Evolutionary conservation across 1,140 invertebrate genomes (phyloP).

Genomic region (Danaus melanippus): DNA sequence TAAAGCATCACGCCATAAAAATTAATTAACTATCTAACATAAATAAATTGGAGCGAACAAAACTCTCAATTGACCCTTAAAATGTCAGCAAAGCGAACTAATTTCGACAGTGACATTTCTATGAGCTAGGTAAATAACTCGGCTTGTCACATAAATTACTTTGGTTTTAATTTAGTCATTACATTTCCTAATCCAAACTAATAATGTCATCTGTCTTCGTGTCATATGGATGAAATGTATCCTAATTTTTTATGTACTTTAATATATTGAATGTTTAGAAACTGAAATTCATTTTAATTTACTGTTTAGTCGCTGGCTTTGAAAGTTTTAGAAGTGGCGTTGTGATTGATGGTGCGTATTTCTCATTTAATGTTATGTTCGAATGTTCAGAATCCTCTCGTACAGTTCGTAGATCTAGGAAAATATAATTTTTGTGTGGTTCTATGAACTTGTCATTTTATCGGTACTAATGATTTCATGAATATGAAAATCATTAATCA

Average conservation of each 20-base stretch:
- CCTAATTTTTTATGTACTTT: constrained; percentile 11
- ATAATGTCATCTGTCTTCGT: constrained; percentile 15
- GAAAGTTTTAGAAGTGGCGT: neutral
- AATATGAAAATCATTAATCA: too few relatives aligned
- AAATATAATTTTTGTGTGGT: neutral
- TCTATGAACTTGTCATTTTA: too few relatives aligned
- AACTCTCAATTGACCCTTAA: neutral
- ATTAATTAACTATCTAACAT: too few relatives aligned
- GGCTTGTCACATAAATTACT: constrained; percentile 11
- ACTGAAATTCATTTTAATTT: constrained; percentile 4
- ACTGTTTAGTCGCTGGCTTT: constrained; percentile 1
- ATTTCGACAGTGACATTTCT: constrained; percentile 5
- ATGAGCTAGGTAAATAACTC: neutral
- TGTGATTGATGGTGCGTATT: neutral
- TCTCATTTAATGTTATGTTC: constrained; percentile 1
- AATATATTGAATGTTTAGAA: neutral
- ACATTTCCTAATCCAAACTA: constrained; percentile 16
- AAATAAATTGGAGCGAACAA: too few relatives aligned
- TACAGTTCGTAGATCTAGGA: neutral
- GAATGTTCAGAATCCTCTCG: constrained; percentile 1
- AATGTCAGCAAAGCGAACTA: constrained; percentile 6
- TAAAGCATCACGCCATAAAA: too few relatives aligned
- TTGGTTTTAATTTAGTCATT: constrained; percentile 13
- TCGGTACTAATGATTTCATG: too few relatives aligned
- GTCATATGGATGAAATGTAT: constrained; percentile 11